Evolutionary conservation across 64 coral and sea anemone genomes (phyloP).

Genomic region (Astreopora myriophthalma): DNA sequence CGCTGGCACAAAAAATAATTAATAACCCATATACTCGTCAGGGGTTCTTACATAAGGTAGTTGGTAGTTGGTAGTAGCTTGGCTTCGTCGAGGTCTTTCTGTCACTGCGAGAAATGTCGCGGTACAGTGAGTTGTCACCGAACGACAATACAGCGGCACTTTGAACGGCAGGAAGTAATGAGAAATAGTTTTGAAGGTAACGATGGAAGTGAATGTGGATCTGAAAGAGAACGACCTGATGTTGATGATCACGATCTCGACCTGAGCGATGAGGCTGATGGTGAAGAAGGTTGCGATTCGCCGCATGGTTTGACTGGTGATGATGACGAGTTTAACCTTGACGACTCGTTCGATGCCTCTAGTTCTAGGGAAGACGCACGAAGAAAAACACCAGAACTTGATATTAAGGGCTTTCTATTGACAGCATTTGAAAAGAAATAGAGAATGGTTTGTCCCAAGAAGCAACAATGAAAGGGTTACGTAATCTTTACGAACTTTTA

Average conservation of each 20-base stretch:
- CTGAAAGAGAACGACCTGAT: neutral
- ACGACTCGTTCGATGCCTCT: neutral
- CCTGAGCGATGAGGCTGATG: neutral
- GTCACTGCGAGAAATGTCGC: neutral
- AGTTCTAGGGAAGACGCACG: neutral
- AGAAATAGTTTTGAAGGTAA: neutral
- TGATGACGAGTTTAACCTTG: neutral
- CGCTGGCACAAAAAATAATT: too few relatives aligned
- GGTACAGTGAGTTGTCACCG: neutral
- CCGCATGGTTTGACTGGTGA: neutral
- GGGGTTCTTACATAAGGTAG: too few relatives aligned
- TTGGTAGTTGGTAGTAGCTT: too few relatives aligned
- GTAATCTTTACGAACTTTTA: constrained; percentile 17
- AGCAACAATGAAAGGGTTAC: constrained; percentile 18
- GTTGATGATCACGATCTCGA: neutral
- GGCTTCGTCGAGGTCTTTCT: too few relatives aligned
- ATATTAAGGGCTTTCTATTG: constrained; percentile 5
- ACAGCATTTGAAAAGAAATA: neutral
- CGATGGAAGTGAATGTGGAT: neutral
- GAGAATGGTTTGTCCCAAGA: constrained; percentile 38
- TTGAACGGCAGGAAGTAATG: neutral
- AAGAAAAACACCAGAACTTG: neutral
- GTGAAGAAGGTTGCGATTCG: neutral
- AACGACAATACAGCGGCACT: neutral
- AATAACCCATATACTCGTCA: too few relatives aligned